A percentile compares a stretch with the other conserved stretches of the same genome.
Evolutionary conservation across 2,113 vertebrate species (phyloP).

Genomic region (Hydropotes inermis): DNA sequence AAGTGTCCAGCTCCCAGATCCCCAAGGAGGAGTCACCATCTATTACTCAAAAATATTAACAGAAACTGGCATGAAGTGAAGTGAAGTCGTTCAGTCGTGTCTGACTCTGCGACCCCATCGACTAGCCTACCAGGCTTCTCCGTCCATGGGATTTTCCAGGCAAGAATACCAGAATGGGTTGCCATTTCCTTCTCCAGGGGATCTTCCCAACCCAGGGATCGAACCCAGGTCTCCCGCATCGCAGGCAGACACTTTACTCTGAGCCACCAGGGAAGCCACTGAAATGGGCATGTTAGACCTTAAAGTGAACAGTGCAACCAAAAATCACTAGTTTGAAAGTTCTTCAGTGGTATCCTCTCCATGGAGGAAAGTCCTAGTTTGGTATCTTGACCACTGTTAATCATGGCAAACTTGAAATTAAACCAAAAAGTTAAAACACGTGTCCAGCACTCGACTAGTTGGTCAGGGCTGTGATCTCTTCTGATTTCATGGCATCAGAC

Average conservation of each 20-base stretch:
- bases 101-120: background rate
- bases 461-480: slow-evolving; percentile 73
- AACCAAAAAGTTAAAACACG: slow-evolving; percentile 31
- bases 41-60: slow-evolving; percentile 31
- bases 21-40: background rate
- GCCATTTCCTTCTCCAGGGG: background rate
- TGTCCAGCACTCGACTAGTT: slow-evolving; percentile 71
- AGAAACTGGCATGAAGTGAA: background rate
- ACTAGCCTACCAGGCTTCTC: background rate
- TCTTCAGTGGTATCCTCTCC: slow-evolving; percentile 2
- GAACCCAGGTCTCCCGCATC: background rate
- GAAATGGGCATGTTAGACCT: background rate
- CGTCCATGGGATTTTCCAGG: background rate
- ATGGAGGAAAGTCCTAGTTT: background rate
- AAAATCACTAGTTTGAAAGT: slow-evolving; percentile 3
- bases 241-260: background rate
- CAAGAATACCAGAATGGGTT: background rate
- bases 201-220: background rate
- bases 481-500: slow-evolving; percentile 91
- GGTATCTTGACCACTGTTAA: slow-evolving; percentile 41
- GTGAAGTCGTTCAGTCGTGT: background rate
- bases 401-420: slow-evolving; percentile 19
- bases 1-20: background rate
- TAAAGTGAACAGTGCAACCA: slow-evolving; percentile 19
- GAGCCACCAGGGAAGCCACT: background rate